phyloP scores from a whole-genome alignment of 1,140 invertebrate species.

The Drosophila teissieri region DNA sequence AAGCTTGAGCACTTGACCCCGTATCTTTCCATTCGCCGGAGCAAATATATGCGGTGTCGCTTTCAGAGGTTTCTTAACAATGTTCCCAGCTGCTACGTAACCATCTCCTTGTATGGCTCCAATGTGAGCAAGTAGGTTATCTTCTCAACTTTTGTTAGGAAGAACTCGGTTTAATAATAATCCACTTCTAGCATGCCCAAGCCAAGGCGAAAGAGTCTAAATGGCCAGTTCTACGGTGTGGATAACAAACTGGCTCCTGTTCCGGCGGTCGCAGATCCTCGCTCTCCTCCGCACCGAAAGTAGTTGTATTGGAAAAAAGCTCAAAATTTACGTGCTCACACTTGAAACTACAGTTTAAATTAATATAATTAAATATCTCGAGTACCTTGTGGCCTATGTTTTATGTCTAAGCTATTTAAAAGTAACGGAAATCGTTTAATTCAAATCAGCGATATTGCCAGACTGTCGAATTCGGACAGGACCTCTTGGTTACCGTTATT shows the following conservation, averaged over 20 bases:
- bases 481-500: background rate
- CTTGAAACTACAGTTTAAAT: too few species aligned
- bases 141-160: background rate
- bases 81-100: conserved; percentile 54
- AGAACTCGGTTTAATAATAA: too few species aligned
- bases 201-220: conserved; percentile 62
- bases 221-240: conserved; percentile 69
- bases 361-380: background rate
- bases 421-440: too few species aligned
- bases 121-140: conserved; percentile 26
- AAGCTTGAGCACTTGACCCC: conserved; percentile 61
- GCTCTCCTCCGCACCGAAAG: conserved; percentile 3
- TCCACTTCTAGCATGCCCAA: conserved; percentile 46
- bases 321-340: too few species aligned
- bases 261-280: conserved; percentile 48
- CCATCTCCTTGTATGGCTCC: conserved; percentile 25
- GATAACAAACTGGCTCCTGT: conserved; percentile 72
- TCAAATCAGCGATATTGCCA: background rate
- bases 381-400: too few species aligned
- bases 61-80: conserved; percentile 60
- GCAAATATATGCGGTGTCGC: conserved; percentile 51
- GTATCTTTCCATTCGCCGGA: conserved; percentile 35
- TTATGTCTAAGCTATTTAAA: background rate
- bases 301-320: background rate
- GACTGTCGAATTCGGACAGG: background rate